Conservation (phyloP, 2,888 invertebrate genomes). For the Drosophila paranaensis region DNA sequence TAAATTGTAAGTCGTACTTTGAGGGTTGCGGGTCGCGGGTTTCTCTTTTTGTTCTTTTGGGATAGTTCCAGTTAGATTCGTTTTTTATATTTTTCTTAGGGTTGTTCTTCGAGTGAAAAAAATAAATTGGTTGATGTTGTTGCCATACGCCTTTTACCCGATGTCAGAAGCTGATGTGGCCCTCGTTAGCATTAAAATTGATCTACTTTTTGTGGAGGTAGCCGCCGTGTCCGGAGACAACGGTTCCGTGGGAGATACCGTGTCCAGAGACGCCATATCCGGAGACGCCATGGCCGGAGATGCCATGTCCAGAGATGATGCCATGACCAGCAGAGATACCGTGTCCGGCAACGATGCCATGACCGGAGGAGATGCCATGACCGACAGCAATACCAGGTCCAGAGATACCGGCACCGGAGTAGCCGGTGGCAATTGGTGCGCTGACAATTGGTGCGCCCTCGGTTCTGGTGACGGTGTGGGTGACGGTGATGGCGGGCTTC, state of each 20-base stretch:
- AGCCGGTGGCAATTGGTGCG: conserved; percentile 59
- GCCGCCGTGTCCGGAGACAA: conserved; percentile 52
- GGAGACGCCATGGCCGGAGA: conserved; percentile 13
- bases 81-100: neutral
- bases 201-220: conserved; percentile 83
- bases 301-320: conserved; percentile 47
- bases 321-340: conserved; percentile 51
- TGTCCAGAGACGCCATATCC: conserved; percentile 12
- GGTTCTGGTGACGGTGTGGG: conserved; percentile 65
- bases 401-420: conserved; percentile 48
- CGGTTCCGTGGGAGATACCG: conserved; percentile 28
- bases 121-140: conserved; percentile 50
- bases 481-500: conserved; percentile 64
- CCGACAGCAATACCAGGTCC: conserved; percentile 49
- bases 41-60: conserved; percentile 4
- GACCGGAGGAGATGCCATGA: conserved; percentile 31
- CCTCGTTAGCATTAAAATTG: conserved; percentile 69
- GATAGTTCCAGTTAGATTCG: conserved; percentile 34
- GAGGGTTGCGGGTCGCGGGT: conserved; percentile 58
- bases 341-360: conserved; percentile 52
- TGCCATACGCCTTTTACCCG: conserved; percentile 67
- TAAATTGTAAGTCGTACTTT: conserved; percentile 81
- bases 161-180: conserved; percentile 56
- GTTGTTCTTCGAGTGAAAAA: conserved; percentile 31
- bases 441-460: conserved; percentile 54